Conservation (phyloP, 2,113 vertebrate genomes). For the Hucho hucho region DNA sequence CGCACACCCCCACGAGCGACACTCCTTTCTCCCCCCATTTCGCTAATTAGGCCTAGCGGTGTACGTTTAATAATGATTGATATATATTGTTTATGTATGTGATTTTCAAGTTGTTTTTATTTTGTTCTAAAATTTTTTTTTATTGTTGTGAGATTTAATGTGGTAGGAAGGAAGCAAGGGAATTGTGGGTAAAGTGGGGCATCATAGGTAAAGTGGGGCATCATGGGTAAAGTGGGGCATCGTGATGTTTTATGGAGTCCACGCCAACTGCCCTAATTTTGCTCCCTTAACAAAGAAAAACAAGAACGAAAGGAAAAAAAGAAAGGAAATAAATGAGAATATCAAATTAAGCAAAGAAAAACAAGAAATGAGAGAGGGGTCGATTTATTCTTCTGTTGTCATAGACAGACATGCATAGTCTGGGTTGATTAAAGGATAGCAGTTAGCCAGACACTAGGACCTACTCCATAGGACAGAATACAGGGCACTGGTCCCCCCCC, state of each 20-base stretch:
- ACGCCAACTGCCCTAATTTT: conserved; percentile 80
- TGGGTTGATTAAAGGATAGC: conserved; percentile 57
- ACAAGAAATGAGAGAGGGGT: conserved; percentile 39
- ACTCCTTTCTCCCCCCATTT: conserved; percentile 48
- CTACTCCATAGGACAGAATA: conserved; percentile 21
- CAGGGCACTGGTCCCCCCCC: conserved; percentile 50
- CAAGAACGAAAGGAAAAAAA: conserved; percentile 42
- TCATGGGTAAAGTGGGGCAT: conserved; percentile 64
- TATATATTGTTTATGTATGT: conserved; percentile 46
- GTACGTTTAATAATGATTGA: conserved; percentile 26
- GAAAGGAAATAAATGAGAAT: conserved; percentile 54
- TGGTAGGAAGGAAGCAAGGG: conserved; percentile 52
- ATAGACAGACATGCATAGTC: conserved; percentile 71
- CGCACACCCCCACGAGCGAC: conserved; percentile 11
- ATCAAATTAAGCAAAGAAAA: conserved; percentile 56
- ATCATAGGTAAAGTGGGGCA: conserved; percentile 64
- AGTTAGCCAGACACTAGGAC: conserved; percentile 54
- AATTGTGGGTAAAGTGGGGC: conserved; percentile 65
- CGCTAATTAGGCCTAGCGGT: conserved; percentile 46
- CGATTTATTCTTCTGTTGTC: conserved; percentile 60
- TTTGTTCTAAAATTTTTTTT: conserved; percentile 40
- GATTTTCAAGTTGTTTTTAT: conserved; percentile 32
- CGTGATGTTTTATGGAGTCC: conserved; percentile 74
- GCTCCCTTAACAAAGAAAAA: conserved; percentile 64
- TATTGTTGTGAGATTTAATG: conserved; percentile 60